Percentiles rank a stretch among this genome's conserved stretches.
Evolutionary conservation across 2,113 vertebrate genomes (phyloP).

Genomic region (Pollimyrus isidori): DNA sequence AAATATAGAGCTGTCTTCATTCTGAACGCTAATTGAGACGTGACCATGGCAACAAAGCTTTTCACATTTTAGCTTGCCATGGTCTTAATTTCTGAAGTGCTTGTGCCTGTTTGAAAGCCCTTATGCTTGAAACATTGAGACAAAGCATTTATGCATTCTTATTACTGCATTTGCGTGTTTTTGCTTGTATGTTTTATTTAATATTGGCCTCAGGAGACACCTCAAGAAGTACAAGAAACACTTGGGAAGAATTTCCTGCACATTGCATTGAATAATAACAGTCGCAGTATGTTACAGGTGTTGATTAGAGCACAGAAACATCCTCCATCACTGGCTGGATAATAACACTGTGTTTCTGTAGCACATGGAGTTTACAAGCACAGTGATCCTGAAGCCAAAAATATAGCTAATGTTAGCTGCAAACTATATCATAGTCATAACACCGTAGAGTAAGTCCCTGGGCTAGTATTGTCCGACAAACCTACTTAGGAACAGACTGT

Average conservation of each 20-base stretch:
- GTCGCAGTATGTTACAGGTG: not conserved
- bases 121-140: not conserved
- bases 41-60: constrained; percentile 22
- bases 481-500: not conserved
- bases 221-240: not conserved
- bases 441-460: not conserved
- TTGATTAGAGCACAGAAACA: not conserved
- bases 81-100: constrained; percentile 23
- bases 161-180: not conserved
- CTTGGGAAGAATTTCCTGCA: not conserved
- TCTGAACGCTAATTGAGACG: not conserved
- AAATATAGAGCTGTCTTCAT: constrained; percentile 2
- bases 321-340: not conserved
- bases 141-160: not conserved
- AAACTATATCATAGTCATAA: not conserved
- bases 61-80: constrained; percentile 3
- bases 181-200: constrained; percentile 5
- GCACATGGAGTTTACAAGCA: not conserved
- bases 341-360: not conserved
- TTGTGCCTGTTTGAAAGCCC: constrained; percentile 14
- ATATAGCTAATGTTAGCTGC: not conserved
- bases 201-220: not conserved
- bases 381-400: not conserved
- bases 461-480: not conserved
- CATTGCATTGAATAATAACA: not conserved